Evolutionary conservation across 1,140 invertebrate species (phyloP), one percentile per base, ranked within the genome.

Genomic region (Agrypnia vestita): DNA sequence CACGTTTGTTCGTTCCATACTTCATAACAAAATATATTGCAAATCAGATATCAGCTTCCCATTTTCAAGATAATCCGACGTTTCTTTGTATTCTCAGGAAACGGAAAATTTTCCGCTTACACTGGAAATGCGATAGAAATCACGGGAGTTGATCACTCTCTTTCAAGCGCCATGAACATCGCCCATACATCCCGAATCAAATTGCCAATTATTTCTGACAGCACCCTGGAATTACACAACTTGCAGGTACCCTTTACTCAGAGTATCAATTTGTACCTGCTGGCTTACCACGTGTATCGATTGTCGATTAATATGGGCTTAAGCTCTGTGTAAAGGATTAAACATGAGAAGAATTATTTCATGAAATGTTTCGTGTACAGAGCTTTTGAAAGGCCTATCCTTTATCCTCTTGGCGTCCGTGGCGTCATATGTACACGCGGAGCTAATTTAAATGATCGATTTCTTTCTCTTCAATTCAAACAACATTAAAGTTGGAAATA

Each of bases 121-220:
- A 13, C 25, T 43, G 13, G 25, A 25, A 64, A 43, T 44, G 1
- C 7, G 10, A 13, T 62, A 62, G 13, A 62, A 62, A 62, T 64
- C 61, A 12, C 25, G 13, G 25, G 12, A 62, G 61, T 64, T 64
- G 25, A 64, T 64, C 61, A 64, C 25, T 43, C 61, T 6, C 35
- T 8, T 43, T 13, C 61, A 8, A 64, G 61, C 8, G 35, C 13
- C 25, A 25, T n/a, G 49, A 64, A 11, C 61, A 15, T 44, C 25
- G 10, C 13, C 19, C 35, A 61, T 15, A 19, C 19, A 64, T 35
- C 19, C 61, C 4, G 19, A 64, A 35, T 64, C 61, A 64, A 51
- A 64, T 64, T 64, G 61, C 21, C 61, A 64, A 64, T 64, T 64
- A 64, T 64, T 44, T 43, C 35, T 64, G 61, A 64, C 25, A 64